These are phyloP conservation scores for Cotesia chilonis DNA, from an alignment of 1,140 invertebrate species.

Conservation along the genomic window DNA sequence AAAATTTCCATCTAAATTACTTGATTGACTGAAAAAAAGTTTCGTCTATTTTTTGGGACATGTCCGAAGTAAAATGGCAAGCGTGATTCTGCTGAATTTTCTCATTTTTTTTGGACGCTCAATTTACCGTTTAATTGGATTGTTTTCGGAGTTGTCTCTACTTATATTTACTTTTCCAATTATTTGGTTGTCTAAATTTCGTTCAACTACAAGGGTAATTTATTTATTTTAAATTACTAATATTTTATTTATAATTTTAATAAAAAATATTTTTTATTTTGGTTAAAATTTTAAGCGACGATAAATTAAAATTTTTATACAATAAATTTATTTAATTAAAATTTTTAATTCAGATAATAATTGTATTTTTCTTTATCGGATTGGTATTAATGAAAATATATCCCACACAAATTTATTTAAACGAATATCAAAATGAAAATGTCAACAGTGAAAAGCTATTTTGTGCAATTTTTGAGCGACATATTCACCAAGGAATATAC, in stretches of 20 bases:
- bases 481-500: not conserved
- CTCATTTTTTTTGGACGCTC: not conserved
- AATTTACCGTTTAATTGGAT: not conserved
- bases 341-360: no score
- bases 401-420: not conserved
- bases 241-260: no score
- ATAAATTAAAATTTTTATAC: no score
- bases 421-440: not conserved
- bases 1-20: no score
- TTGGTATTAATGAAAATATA: not conserved
- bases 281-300: no score
- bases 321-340: no score
- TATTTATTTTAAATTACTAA: no score
- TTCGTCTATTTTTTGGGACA: not conserved
- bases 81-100: not conserved
- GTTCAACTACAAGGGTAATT: not conserved
- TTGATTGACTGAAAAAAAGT: no score
- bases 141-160: conserved; percentile 10
- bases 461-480: not conserved
- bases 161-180: not conserved
- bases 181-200: not conserved
- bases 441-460: not conserved
- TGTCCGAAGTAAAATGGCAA: not conserved
- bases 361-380: not conserved
- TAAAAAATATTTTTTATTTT: no score